Conservation (phyloP, 2,888 invertebrate genomes). For the Troilus luridus region DNA sequence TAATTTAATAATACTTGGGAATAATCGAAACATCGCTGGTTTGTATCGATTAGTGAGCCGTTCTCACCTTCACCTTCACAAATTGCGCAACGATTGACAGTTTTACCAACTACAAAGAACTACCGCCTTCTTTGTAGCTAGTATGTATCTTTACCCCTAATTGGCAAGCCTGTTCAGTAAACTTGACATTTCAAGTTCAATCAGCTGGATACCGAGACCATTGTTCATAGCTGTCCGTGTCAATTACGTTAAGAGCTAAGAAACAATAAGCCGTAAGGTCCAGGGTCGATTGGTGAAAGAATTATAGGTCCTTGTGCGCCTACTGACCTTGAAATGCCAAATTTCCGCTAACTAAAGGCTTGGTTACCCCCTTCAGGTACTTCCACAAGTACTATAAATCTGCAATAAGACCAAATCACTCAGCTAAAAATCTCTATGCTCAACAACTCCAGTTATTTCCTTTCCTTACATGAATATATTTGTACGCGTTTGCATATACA, state of each 20-base stretch:
- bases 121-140: background rate
- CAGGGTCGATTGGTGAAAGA: too few relatives aligned
- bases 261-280: background rate
- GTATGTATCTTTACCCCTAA: slow-evolving; percentile 9
- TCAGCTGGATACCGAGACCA: background rate
- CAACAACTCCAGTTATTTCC: too few relatives aligned
- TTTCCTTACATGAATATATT: too few relatives aligned
- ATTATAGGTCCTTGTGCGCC: too few relatives aligned
- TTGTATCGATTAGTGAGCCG: background rate
- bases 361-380: too few relatives aligned
- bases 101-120: background rate
- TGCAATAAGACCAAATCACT: too few relatives aligned
- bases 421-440: too few relatives aligned
- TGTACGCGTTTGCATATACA: too few relatives aligned
- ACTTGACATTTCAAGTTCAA: slow-evolving; percentile 16
- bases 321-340: too few relatives aligned
- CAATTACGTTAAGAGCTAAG: background rate
- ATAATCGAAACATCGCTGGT: background rate
- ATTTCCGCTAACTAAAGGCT: too few relatives aligned
- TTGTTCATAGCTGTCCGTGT: background rate
- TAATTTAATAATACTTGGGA: background rate
- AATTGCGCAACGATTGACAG: background rate
- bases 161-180: slow-evolving; percentile 1
- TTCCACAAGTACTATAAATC: too few relatives aligned
- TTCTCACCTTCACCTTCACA: background rate